A percentile compares a stretch with the other conserved stretches of the same genome.
Evolutionary conservation across 1,140 invertebrate genomes (phyloP).

Genomic region (Coenobita brevimanus): DNA sequence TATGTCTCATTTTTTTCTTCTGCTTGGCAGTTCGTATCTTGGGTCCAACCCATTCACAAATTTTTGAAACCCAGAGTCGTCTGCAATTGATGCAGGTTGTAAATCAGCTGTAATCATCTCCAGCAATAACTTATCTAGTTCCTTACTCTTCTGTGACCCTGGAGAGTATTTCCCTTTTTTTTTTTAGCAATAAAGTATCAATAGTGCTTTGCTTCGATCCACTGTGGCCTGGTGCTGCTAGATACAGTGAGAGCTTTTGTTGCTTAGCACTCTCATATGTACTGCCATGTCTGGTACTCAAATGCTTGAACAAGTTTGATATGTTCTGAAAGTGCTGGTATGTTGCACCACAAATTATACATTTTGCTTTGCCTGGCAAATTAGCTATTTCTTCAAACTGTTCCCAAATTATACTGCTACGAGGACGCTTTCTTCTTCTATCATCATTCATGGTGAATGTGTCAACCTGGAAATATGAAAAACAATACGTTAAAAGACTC

Average conservation of each 20-base stretch:
- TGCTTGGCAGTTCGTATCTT: slow-evolving; percentile 9
- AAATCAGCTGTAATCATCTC: slow-evolving; percentile 30
- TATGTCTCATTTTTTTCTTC: slow-evolving; percentile 41
- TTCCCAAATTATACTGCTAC: slow-evolving; percentile 23
- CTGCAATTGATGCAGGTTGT: slow-evolving; percentile 23
- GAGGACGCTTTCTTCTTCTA: neutral
- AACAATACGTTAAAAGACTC: too few species aligned
- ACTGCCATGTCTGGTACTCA: slow-evolving; percentile 25
- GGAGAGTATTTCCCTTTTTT: slow-evolving; percentile 36
- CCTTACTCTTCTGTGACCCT: slow-evolving; percentile 16
- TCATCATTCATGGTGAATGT: neutral
- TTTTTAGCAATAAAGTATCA: slow-evolving; percentile 19
- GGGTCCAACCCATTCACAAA: slow-evolving; percentile 23
- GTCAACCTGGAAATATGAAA: slow-evolving; percentile 21
- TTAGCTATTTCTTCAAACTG: slow-evolving; percentile 25
- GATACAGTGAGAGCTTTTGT: slow-evolving; percentile 15
- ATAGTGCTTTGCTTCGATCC: neutral
- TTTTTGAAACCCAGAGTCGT: slow-evolving; percentile 16
- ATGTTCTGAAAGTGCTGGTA: slow-evolving; percentile 26
- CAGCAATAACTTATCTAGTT: slow-evolving; percentile 1
- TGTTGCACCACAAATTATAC: slow-evolving; percentile 14
- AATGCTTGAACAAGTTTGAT: slow-evolving; percentile 38
- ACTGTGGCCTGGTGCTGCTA: neutral
- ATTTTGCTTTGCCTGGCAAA: slow-evolving; percentile 24
- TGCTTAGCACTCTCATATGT: slow-evolving; percentile 29